A percentile compares a stretch with the other conserved stretches of the same genome.
These are phyloP conservation scores for Anoncus sp. DNA, from an alignment of 2,888 invertebrate genomes.

Conservation along the genomic window DNA sequence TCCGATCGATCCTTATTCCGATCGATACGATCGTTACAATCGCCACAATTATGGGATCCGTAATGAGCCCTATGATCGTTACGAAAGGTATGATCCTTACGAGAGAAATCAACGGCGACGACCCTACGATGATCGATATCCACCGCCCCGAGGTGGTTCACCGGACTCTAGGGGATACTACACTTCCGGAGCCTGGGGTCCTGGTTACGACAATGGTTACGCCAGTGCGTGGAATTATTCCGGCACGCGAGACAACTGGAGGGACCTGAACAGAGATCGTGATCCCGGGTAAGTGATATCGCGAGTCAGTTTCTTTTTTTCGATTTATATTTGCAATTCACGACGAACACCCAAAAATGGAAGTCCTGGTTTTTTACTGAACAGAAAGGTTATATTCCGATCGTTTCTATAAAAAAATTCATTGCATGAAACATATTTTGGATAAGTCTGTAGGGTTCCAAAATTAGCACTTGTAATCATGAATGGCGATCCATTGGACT, in stretches of 20 bases:
- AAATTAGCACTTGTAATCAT: no score
- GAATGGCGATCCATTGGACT: no score
- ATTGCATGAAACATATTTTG: no score
- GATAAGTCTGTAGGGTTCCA: no score
- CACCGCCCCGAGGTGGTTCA: conserved; percentile 62
- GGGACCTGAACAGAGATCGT: conserved; percentile 74
- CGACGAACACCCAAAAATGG: neutral
- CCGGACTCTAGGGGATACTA: conserved; percentile 73
- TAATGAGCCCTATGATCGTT: conserved; percentile 73
- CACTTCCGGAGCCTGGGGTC: conserved; percentile 70
- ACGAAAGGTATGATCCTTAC: conserved; percentile 69
- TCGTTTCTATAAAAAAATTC: no score
- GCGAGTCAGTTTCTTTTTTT: conserved; percentile 6
- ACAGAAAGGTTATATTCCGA: no score
- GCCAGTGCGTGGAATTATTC: conserved; percentile 78
- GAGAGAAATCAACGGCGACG: conserved; percentile 69
- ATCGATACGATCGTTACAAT: conserved; percentile 73
- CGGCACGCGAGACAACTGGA: conserved; percentile 73
- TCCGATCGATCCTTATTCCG: conserved; percentile 70
- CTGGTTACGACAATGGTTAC: conserved; percentile 74
- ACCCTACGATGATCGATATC: conserved; percentile 72
- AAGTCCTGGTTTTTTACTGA: no score
- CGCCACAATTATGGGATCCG: conserved; percentile 68
- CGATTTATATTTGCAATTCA: neutral
- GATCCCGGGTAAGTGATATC: conserved; percentile 65